Percentiles rank a stretch among this genome's conserved stretches.
Conservation (phyloP, 2,888 invertebrate species). For the Tanytarsus gracilentus region DNA sequence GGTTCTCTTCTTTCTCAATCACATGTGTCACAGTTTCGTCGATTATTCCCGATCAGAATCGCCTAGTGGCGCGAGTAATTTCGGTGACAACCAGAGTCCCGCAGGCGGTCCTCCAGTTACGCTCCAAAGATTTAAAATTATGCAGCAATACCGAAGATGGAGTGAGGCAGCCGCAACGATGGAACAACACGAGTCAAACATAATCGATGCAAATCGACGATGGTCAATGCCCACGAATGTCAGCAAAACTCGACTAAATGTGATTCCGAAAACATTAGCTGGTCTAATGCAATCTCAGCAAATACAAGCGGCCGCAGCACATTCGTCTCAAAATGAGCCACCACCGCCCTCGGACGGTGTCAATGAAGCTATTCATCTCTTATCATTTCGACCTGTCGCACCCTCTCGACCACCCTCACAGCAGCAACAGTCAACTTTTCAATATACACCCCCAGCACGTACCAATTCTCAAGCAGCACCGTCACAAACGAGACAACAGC, state of each 20-base stretch:
- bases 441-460: neutral
- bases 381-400: neutral
- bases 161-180: conserved; percentile 1
- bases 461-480: neutral
- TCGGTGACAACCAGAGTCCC: conserved; percentile 10
- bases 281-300: conserved; percentile 15
- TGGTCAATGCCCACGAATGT: conserved; percentile 25
- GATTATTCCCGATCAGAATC: conserved; percentile 21
- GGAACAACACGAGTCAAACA: conserved; percentile 13
- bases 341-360: conserved; percentile 11
- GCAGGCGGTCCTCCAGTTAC: neutral
- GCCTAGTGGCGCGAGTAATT: conserved; percentile 9
- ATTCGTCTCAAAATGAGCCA: conserved; percentile 1
- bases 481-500: neutral
- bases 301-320: conserved; percentile 6
- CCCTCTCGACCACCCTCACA: conserved; percentile 22
- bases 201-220: conserved; percentile 5
- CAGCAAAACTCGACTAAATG: conserved; percentile 10
- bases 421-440: neutral
- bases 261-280: conserved; percentile 15
- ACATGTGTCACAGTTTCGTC: conserved; percentile 12
- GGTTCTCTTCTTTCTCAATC: conserved; percentile 20
- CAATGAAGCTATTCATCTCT: conserved; percentile 16
- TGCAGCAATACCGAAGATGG: conserved; percentile 20
- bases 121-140: conserved; percentile 1